A percentile compares a stretch with the other conserved stretches of the same genome.
phyloP scores from a whole-genome alignment of 2,113 vertebrate species.

The Cyprinus carpio region DNA sequence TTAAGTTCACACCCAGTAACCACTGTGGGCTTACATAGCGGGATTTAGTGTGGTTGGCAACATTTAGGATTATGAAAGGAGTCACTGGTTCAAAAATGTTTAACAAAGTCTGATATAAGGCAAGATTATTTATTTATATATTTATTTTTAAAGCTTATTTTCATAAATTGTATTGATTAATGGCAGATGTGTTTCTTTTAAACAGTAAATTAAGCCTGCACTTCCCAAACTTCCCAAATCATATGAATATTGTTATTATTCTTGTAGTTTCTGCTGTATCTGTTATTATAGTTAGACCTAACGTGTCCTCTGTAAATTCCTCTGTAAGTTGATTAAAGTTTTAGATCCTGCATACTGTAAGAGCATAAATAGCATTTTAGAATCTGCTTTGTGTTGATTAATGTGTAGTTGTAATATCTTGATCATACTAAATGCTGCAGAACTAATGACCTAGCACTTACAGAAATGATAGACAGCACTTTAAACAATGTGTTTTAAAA shows the following conservation, averaged over 20 bases:
- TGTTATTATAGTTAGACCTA: neutral
- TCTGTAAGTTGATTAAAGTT: neutral
- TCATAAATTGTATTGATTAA: neutral
- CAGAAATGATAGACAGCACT: neutral
- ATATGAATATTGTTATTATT: neutral
- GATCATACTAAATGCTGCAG: neutral
- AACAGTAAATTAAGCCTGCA: neutral
- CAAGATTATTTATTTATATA: too few relatives aligned
- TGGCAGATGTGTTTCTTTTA: neutral
- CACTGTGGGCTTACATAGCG: too few relatives aligned
- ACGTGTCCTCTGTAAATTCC: neutral
- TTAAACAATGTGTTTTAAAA: constrained; percentile 7
- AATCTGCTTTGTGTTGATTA: neutral
- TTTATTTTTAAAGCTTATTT: too few relatives aligned
- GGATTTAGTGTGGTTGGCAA: too few relatives aligned
- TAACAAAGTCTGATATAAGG: too few relatives aligned
- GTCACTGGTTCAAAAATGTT: too few relatives aligned
- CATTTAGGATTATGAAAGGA: too few relatives aligned
- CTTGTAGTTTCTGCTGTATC: neutral
- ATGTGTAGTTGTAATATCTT: neutral
- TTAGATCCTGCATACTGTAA: neutral
- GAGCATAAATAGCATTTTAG: neutral
- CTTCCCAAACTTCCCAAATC: neutral
- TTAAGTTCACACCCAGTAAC: too few relatives aligned
- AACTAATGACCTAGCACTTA: constrained; percentile 1